Conservation (phyloP, 2,797 vertebrate species). For the Rhincodon typus region DNA sequence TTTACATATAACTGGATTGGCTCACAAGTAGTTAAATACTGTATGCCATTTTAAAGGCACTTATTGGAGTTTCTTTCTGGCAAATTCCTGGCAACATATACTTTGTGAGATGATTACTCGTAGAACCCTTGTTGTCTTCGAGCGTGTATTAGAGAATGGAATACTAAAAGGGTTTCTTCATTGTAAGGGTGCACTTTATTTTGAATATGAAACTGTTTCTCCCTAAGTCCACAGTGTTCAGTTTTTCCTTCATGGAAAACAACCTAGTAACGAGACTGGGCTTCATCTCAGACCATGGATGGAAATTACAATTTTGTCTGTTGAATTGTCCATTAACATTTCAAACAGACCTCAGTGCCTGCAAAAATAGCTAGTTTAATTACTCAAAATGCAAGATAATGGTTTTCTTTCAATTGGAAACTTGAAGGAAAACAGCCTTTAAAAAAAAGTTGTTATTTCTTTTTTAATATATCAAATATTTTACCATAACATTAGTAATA, state of each 20-base stretch:
- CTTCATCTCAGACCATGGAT: not conserved
- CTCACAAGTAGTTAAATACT: not conserved
- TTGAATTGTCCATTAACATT: not conserved
- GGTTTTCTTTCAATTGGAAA: not conserved
- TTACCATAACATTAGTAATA: not conserved
- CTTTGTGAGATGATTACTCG: not conserved
- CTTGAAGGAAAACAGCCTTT: not conserved
- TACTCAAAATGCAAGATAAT: not conserved
- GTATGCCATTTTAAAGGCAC: not conserved
- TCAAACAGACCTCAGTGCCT: not conserved
- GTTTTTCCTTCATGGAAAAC: not conserved
- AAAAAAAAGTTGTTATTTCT: not conserved
- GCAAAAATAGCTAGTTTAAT: not conserved
- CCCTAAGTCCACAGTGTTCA: not conserved
- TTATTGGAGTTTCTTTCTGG: not conserved
- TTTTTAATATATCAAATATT: not conserved
- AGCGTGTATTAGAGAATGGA: not conserved
- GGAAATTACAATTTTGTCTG: not conserved
- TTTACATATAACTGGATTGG: not conserved
- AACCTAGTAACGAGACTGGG: not conserved
- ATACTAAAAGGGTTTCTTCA: not conserved
- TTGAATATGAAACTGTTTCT: not conserved
- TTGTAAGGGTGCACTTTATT: not conserved
- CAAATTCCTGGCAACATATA: not conserved
- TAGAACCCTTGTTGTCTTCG: not conserved